Conservation (phyloP, 2,888 invertebrate genomes). For the Amorpha juglandis region DNA sequence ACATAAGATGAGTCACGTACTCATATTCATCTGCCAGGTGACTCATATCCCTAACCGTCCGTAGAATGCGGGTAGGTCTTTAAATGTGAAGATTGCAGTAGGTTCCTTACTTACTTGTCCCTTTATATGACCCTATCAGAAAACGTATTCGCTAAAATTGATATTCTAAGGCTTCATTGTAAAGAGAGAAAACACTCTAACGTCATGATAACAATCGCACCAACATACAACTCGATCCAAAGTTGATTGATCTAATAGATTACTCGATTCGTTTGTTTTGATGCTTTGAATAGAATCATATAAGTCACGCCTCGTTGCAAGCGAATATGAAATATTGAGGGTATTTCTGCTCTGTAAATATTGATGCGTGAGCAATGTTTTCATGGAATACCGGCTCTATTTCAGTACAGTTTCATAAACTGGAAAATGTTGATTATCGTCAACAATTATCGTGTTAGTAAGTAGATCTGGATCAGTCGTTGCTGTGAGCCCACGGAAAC, state of each 20-base stretch:
- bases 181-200: neutral
- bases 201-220: neutral
- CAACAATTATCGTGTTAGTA: neutral
- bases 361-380: constrained; percentile 29
- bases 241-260: constrained; percentile 51
- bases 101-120: too few relatives aligned
- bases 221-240: neutral
- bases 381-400: constrained; percentile 31
- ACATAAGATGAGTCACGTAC: too few relatives aligned
- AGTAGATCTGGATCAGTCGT: neutral
- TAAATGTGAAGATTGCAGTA: too few relatives aligned
- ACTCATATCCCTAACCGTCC: too few relatives aligned
- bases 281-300: constrained; percentile 55
- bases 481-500: neutral
- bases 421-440: constrained; percentile 27
- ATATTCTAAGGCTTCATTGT: too few relatives aligned
- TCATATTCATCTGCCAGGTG: too few relatives aligned
- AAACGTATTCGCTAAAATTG: too few relatives aligned
- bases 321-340: constrained; percentile 48
- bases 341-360: constrained; percentile 45
- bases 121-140: too few relatives aligned
- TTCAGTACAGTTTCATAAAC: constrained; percentile 28
- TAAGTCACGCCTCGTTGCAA: constrained; percentile 44
- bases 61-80: too few relatives aligned
- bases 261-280: constrained; percentile 59